These are phyloP conservation scores for Gadus chalcogrammus DNA, from an alignment of 2,113 vertebrate species.

Conservation along the genomic window DNA sequence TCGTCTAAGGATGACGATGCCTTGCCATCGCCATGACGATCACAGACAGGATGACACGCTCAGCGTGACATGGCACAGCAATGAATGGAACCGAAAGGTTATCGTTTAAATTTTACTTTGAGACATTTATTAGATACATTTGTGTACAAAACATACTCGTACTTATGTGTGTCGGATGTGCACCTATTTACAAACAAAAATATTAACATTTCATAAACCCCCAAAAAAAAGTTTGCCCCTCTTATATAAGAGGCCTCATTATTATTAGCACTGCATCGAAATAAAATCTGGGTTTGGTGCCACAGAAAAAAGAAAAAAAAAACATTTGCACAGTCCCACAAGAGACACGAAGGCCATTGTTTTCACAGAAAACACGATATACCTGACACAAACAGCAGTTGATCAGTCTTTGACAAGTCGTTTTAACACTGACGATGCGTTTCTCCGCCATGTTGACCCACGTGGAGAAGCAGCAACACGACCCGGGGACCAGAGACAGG, in stretches of 20 bases:
- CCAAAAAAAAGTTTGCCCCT: conserved; percentile 38
- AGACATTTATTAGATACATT: conserved; percentile 64
- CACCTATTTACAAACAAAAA: conserved; percentile 38
- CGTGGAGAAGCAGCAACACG: conserved; percentile 1
- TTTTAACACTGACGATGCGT: conserved; percentile 45
- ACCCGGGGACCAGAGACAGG: background rate
- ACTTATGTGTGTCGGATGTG: conserved; percentile 41
- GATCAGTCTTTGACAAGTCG: conserved; percentile 24
- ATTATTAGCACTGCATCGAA: conserved; percentile 55
- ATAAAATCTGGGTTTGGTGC: conserved; percentile 42
- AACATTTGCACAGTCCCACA: conserved; percentile 68
- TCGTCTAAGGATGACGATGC: too few relatives aligned
- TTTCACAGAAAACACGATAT: conserved; percentile 79
- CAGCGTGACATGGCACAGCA: too few relatives aligned
- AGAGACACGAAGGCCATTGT: conserved; percentile 71
- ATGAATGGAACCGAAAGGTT: too few relatives aligned
- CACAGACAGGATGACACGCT: too few relatives aligned
- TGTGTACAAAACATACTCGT: conserved; percentile 55
- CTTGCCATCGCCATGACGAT: too few relatives aligned
- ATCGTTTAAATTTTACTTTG: background rate
- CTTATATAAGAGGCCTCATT: conserved; percentile 36
- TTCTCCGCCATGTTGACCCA: background rate
- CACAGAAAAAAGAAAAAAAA: conserved; percentile 9
- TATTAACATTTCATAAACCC: conserved; percentile 40
- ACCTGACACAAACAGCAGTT: conserved; percentile 45